A percentile compares a stretch with the other conserved stretches of the same genome.
phyloP scores from a whole-genome alignment of 2,888 invertebrate genomes.

The Zonitis immaculata region DNA sequence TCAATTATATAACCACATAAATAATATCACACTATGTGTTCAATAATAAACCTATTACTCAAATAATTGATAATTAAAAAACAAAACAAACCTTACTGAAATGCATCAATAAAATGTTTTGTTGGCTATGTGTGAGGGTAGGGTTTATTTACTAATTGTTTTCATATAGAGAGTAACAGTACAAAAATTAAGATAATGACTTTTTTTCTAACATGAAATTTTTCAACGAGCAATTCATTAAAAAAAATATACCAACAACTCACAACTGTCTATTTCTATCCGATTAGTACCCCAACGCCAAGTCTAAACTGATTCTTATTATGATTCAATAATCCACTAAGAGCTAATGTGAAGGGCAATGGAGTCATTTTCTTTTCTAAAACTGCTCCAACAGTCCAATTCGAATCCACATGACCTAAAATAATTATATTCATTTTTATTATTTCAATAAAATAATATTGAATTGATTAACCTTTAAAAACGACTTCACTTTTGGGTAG shows the following conservation, averaged over 20 bases:
- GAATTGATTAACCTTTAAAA: slow-evolving; percentile 71
- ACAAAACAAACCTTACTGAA: neutral
- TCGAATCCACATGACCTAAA: slow-evolving; percentile 85
- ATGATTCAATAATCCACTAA: slow-evolving; percentile 91
- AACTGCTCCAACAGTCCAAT: slow-evolving; percentile 90
- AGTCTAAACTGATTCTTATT: slow-evolving; percentile 87
- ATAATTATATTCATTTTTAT: slow-evolving; percentile 13
- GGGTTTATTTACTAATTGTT: neutral
- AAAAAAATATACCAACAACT: slow-evolving; percentile 2
- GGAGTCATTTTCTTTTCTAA: slow-evolving; percentile 92
- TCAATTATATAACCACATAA: slow-evolving; percentile 15
- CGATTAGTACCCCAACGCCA: slow-evolving; percentile 92
- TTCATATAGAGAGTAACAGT: slow-evolving; percentile 2
- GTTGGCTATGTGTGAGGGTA: neutral
- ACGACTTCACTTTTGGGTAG: slow-evolving; percentile 91
- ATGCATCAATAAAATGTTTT: neutral
- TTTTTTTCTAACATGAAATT: slow-evolving; percentile 14
- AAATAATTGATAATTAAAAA: neutral
- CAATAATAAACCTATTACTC: slow-evolving; percentile 7
- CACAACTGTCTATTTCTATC: slow-evolving; percentile 53
- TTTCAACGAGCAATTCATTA: slow-evolving; percentile 25
- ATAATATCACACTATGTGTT: slow-evolving; percentile 14
- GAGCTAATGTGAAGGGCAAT: slow-evolving; percentile 87
- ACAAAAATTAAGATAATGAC: slow-evolving; percentile 16
- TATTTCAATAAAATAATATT: neutral